Percentiles rank a stretch among this genome's conserved stretches.
Evolutionary conservation across 2,113 vertebrate genomes (phyloP).

Genomic region (Carassius gibelio): DNA sequence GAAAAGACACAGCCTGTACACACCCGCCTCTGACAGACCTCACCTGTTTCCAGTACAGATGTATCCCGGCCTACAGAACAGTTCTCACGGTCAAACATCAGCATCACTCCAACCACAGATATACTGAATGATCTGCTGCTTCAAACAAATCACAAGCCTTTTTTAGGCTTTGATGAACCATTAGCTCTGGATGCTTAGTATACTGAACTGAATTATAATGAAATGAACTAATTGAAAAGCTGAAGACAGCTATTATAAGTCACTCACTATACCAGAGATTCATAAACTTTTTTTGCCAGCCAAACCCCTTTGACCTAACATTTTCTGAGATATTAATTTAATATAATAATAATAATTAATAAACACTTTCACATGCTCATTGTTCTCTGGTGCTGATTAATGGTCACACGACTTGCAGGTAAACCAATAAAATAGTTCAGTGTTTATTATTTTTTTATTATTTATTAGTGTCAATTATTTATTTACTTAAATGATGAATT

Average conservation of each 20-base stretch:
- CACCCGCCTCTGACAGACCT: constrained; percentile 1
- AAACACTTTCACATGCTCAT: neutral
- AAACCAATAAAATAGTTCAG: neutral
- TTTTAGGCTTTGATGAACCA: neutral
- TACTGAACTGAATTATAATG: neutral
- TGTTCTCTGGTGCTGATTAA: neutral
- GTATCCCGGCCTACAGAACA: neutral
- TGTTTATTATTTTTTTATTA: too few species aligned
- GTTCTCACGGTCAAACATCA: neutral
- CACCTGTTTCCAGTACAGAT: constrained; percentile 11
- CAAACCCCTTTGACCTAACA: too few species aligned
- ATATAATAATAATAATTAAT: neutral
- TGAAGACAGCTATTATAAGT: neutral
- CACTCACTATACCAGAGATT: neutral
- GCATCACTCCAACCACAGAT: neutral
- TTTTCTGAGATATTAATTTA: too few species aligned
- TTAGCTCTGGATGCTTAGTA: neutral
- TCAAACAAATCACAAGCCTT: neutral
- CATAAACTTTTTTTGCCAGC: neutral
- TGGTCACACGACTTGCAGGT: neutral
- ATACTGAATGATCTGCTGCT: neutral
- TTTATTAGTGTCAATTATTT: too few species aligned
- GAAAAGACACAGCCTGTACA: constrained; percentile 12
- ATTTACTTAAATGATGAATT: neutral
- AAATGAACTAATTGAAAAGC: too few species aligned